A percentile compares a stretch with the other conserved stretches of the same genome.
These are phyloP conservation scores for Crambe crambe DNA, from an alignment of 37 sponge, comb jelly and placozoan species.

Conservation along the genomic window DNA sequence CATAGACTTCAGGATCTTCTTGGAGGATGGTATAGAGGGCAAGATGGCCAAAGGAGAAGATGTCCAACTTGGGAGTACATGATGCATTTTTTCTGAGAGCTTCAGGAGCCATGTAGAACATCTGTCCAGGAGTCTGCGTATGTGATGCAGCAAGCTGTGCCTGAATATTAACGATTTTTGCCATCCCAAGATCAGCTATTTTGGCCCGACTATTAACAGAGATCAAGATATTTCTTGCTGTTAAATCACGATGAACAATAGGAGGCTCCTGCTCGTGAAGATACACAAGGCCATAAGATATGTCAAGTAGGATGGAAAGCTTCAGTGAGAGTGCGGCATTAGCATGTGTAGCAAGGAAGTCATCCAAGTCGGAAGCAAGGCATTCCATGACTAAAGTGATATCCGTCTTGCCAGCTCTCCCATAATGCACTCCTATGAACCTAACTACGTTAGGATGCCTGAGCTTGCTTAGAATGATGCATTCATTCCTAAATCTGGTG, in stretches of 20 bases:
- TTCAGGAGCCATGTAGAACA: too few relatives aligned
- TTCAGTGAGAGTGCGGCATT: conserved; percentile 12
- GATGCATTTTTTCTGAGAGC: not conserved
- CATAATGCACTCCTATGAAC: conserved; percentile 21
- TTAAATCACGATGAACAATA: conserved; percentile 23
- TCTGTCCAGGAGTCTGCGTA: not conserved
- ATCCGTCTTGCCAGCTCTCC: not conserved
- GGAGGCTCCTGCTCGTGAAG: conserved; percentile 16
- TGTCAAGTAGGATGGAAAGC: conserved; percentile 28
- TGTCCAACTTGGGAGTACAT: conserved; percentile 5
- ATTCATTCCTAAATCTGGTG: conserved; percentile 17
- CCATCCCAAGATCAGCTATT: conserved; percentile 28
- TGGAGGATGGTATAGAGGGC: too few relatives aligned
- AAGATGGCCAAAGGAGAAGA: too few relatives aligned
- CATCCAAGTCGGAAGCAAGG: not conserved
- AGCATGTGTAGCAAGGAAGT: not conserved
- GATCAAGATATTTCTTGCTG: conserved; percentile 1
- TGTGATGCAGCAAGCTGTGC: not conserved
- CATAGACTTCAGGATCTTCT: too few relatives aligned
- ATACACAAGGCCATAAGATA: conserved; percentile 22
- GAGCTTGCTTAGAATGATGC: conserved; percentile 15
- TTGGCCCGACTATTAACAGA: conserved; percentile 8
- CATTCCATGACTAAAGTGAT: conserved; percentile 14
- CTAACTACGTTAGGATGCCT: conserved; percentile 40
- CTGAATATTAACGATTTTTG: not conserved